Base-by-base conservation (phyloP, 2,113 vertebrate genomes). In the Piprites chloris region DNA sequence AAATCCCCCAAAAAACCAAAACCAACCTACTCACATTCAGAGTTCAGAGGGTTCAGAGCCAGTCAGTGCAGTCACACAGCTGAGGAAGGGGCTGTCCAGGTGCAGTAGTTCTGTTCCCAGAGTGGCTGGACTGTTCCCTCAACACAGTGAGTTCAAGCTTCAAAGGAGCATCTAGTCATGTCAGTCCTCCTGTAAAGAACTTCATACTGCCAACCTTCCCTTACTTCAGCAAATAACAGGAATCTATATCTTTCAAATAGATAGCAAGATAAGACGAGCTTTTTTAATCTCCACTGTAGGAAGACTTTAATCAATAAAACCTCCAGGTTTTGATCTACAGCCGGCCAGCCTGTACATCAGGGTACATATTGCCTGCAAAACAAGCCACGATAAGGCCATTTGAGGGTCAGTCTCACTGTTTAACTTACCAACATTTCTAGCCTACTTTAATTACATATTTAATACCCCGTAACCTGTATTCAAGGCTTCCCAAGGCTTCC, bases 261-360 rank as follows among this genome's bases (percentile, higher is more conserved):
- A 96, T 95, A 80, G 80, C 4, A 11, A 96, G 87, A 89, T 92
- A 96, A 81, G 77, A 87, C n/a, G 84, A 35, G 87, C 23, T 86
- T 92, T 96, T 96, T 96, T 52, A 89, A 96, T 93, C 68, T 58
- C 47, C 71, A 87, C 62, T 93, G 22, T 66, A 86, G 56, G 88
- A 69, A 94, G 79, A 39, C 73, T 95, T 90, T 91, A 96, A 95
- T 95, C 72, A 97, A 95, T 97, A 95, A 95, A 92, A 42, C 55
- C 11, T 92, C n/a, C 47, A 50, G 50, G 50, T 94, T 95, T 89
- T 93, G 81, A 95, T 88, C 65, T 87, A 52, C 81, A 92, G 46
- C 42, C 72, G 95, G 58, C 37, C 59, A 91, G 44, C 59, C 55
- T 52, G 30, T 92, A 49, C 12, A 68, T 88, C 69, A 92, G 61